These are phyloP conservation scores for Blennius ocellaris DNA, from an alignment of 2,113 vertebrate species.

Conservation along the genomic window DNA sequence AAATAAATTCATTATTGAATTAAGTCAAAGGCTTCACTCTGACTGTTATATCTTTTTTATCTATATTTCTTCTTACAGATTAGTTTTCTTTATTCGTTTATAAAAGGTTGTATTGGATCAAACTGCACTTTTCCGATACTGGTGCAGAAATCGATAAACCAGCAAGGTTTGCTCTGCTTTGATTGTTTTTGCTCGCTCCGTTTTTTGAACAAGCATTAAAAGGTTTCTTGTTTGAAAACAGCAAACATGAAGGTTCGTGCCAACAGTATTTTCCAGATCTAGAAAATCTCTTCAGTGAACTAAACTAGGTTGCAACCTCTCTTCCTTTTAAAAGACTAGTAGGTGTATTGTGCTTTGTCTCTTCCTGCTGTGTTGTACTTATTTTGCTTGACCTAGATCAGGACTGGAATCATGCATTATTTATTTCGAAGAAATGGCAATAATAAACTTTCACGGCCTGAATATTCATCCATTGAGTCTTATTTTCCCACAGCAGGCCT, in stretches of 20 bases:
- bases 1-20: too few species aligned
- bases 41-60: too few species aligned
- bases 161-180: neutral
- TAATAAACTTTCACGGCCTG: conserved; percentile 4
- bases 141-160: conserved; percentile 7
- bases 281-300: neutral
- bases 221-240: neutral
- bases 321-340: neutral
- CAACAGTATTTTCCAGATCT: conserved; percentile 14
- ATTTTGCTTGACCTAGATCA: conserved; percentile 46
- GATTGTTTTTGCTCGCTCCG: too few species aligned
- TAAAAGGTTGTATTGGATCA: too few species aligned
- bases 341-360: conserved; percentile 7
- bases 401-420: conserved; percentile 35
- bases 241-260: neutral
- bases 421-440: conserved; percentile 6
- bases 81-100: too few species aligned
- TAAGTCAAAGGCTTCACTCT: too few species aligned
- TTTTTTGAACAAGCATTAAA: too few species aligned
- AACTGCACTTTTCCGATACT: neutral
- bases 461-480: neutral
- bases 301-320: neutral
- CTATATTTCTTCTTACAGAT: too few species aligned
- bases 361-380: conserved; percentile 17
- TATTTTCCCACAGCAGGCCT: neutral